These are phyloP conservation scores for Branchellion lobata DNA, from an alignment of 2,888 invertebrate genomes.

Conservation along the genomic window DNA sequence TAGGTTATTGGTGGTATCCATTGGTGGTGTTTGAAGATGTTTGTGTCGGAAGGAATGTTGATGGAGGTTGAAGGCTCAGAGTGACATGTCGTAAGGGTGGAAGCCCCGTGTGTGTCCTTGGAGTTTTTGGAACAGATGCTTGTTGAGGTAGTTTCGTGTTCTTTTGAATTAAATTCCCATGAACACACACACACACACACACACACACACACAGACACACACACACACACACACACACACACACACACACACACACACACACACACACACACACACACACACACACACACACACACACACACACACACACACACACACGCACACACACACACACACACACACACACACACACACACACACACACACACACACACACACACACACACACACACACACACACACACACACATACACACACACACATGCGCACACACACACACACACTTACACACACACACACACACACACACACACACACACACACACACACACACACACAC, in stretches of 20 bases:
- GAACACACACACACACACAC: conserved; percentile 8
- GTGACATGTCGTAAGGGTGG: too few species aligned
- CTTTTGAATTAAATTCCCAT: too few species aligned
- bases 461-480: conserved; percentile 8
- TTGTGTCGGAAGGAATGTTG: too few species aligned
- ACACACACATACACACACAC: conserved; percentile 22
- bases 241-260: conserved; percentile 18
- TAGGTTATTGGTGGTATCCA: too few species aligned
- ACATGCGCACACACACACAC: conserved; percentile 16
- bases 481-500: conserved; percentile 3
- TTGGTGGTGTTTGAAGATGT: too few species aligned
- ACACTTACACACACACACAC: conserved; percentile 19
- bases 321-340: conserved; percentile 23
- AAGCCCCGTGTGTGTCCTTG: too few species aligned
- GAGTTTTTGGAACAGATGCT: too few species aligned
- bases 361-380: conserved; percentile 20
- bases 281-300: conserved; percentile 23
- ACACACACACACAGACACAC: conserved; percentile 10
- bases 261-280: conserved; percentile 23
- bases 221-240: conserved; percentile 6
- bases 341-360: conserved; percentile 20
- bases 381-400: conserved; percentile 19
- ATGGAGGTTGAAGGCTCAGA: too few species aligned
- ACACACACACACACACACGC: conserved; percentile 24
- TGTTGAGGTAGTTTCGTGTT: too few species aligned